Base-by-base conservation (phyloP, 1,140 invertebrate genomes). In the Platorchestia sp. region DNA sequence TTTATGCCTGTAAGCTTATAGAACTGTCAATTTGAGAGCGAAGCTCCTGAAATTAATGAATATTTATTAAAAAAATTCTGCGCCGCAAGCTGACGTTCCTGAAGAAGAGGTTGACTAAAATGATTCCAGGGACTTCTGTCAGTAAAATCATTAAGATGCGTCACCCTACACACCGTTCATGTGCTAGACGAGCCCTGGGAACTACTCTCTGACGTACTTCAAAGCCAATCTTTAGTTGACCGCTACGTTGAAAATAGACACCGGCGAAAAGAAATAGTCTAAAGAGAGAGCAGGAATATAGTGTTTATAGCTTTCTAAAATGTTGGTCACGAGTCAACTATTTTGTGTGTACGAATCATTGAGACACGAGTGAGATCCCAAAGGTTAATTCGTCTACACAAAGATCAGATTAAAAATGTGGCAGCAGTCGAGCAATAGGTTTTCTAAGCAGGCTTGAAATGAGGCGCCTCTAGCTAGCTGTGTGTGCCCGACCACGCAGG, bases 401-500 rank as follows among this genome's bases (percentile, higher is more conserved):
- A 10, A 36, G 36, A 75, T 75, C 14, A 10, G 59, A 19, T 3
- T 36, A 75, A 14, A 75, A 75, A 10, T 75, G 59, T 75, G 59
- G 59, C 59, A 75, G 14, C 27, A 75, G 10, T 75, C 10, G 59
- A 75, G 27, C 27, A 3, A 75, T 75, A 36, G 36, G 59, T 75
- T 75, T 27, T 75, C 10, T 75, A 75, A 75, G 59, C 59, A 75
- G 59, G 59, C 59, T 75, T 27, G 1, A 75, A 75, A 75, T 36
- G 59, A 75, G 59, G 59, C 59, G 36, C 59, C 59, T 75, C 59
- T 75, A 75, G 59, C 59, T 75, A 75, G 59, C 59, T 75, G 59
- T 75, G 36, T 75, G 59, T 90, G 87, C 87, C 44, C 87, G 87
- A 90, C 87, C 44, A 42, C 87, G 96, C 95, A 95, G 95, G 95